These are phyloP conservation scores for Aphidoletes aphidimyza DNA, from an alignment of 2,888 invertebrate species.

Conservation along the genomic window DNA sequence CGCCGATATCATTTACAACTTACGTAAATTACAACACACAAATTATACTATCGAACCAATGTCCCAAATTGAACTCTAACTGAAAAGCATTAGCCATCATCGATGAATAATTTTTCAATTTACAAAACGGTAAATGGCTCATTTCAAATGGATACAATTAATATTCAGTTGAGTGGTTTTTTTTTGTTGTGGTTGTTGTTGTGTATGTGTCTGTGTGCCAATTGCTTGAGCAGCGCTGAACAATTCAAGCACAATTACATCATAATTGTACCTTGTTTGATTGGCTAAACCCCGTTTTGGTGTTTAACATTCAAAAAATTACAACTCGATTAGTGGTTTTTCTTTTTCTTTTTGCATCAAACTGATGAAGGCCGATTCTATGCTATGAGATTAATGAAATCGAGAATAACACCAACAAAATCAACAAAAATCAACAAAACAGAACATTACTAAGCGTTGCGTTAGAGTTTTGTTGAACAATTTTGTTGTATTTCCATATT, in stretches of 20 bases:
- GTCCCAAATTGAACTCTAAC: too few relatives aligned
- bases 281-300: neutral
- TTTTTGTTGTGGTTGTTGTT: too few relatives aligned
- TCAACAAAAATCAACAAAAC: neutral
- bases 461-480: too few relatives aligned
- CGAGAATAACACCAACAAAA: too few relatives aligned
- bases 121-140: too few relatives aligned
- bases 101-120: neutral
- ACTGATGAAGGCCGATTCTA: neutral
- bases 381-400: neutral
- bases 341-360: neutral
- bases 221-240: too few relatives aligned
- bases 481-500: constrained; percentile 32
- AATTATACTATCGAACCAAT: too few relatives aligned
- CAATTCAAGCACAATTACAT: constrained; percentile 9
- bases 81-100: neutral
- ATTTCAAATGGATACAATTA: too few relatives aligned
- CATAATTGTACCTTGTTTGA: neutral
- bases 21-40: too few relatives aligned
- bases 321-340: neutral
- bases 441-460: neutral
- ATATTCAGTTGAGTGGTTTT: too few relatives aligned
- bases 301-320: neutral
- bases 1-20: neutral
- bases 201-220: neutral